Evolutionary conservation across 1,140 invertebrate species (phyloP).

Genomic region (Ridgeia piscesae): DNA sequence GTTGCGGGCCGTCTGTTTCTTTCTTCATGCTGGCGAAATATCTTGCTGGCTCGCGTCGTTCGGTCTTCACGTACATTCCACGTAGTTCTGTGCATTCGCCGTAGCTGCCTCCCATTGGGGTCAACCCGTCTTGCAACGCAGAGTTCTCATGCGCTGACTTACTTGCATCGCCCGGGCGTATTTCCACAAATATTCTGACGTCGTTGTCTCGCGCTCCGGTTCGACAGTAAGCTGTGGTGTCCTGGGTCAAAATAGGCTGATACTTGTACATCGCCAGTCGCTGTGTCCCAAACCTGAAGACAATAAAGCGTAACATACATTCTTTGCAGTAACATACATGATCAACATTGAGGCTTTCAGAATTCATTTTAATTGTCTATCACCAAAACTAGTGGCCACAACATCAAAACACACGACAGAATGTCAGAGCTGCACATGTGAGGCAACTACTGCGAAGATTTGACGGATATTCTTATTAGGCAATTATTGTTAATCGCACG

Average conservation of each 20-base stretch:
- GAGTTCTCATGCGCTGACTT: neutral
- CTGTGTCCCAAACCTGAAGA: neutral
- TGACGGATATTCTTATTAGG: no score
- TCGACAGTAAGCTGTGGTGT: neutral
- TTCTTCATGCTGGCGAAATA: neutral
- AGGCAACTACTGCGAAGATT: no score
- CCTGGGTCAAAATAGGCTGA: neutral
- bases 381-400: no score
- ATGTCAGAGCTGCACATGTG: no score
- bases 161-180: neutral
- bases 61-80: neutral
- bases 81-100: neutral
- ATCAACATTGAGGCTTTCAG: neutral
- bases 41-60: neutral
- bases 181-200: neutral
- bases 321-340: neutral
- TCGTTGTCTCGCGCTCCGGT: neutral
- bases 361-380: no score
- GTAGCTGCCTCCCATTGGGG: neutral
- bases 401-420: no score
- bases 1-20: neutral
- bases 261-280: neutral
- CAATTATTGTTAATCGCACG: no score
- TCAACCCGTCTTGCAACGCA: neutral
- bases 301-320: neutral